Percentiles rank a stretch among this genome's conserved stretches.
phyloP scores from a whole-genome alignment of 2,113 vertebrate species.

The Lota lota region DNA sequence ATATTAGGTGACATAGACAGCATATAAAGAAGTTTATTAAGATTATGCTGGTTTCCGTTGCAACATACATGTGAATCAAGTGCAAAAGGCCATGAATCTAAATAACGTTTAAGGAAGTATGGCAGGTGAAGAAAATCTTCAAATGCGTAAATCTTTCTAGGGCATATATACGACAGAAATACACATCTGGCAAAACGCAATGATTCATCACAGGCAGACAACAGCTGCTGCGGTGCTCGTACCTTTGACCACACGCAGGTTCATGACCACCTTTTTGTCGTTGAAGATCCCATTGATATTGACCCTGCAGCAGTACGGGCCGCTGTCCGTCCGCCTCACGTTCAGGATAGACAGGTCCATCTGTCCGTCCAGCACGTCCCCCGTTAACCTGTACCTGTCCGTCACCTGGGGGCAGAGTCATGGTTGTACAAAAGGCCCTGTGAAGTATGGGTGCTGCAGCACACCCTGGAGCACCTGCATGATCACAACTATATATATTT shows the following conservation, averaged over 20 bases:
- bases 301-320: constrained; percentile 76
- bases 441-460: neutral
- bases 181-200: no score
- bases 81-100: no score
- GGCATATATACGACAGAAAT: no score
- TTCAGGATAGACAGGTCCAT: constrained; percentile 73
- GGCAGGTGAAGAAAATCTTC: no score
- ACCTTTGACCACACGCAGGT: constrained; percentile 71
- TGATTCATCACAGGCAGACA: neutral
- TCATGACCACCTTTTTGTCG: constrained; percentile 75
- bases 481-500: no score
- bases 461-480: neutral
- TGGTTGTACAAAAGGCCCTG: no score
- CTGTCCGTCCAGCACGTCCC: constrained; percentile 69
- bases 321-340: constrained; percentile 62
- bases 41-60: no score
- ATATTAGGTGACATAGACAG: no score
- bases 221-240: constrained; percentile 13
- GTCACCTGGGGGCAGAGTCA: constrained; percentile 39
- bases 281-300: constrained; percentile 75
- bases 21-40: no score
- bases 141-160: no score
- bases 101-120: no score
- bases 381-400: constrained; percentile 68
- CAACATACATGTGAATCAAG: no score